Evolutionary conservation across 2,888 invertebrate genomes (phyloP), one percentile per base, ranked within the genome.

Genomic region (Synanthedon tipuliformis): DNA sequence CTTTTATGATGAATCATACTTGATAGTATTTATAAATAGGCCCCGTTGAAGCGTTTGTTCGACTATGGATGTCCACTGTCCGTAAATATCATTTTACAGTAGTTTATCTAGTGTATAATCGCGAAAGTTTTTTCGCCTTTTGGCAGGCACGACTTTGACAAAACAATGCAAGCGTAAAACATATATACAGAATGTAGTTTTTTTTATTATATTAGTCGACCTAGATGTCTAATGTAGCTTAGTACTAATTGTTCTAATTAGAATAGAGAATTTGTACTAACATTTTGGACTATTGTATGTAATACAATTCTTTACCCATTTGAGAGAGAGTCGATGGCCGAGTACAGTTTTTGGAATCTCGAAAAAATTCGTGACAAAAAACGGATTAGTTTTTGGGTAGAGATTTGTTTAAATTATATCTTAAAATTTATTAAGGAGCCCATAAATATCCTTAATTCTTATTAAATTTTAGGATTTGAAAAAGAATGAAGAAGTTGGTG

Each of bases 261-360:
- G 64, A 61, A 58, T 72, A 75, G 70, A 66, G 56, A 66, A 70
- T 65, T 60, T 59, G 61, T 69, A 69, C 67, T 74, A 73, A 75
- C 65, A 58, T 23, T 53, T 45, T 54, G 48, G 51, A 56, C 52
- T 51, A 57, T n/a, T 49, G n/a, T 41, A 12, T 50, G 15, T 27
- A 12, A 48, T 51, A 51, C 55, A 56, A 57, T 56, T 58, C 53
- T 55, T 56, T 57, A 52, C 59, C 55, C 56, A 54, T 50, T 34
- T 8, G 34, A 34, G 34, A 34, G 10, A 10, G 10, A 34, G 10
- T 34, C 1, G 34, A 34, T 10, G 34, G 34, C 8, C 3, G 34
- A 34, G 5, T 34, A 34, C 10, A 34, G 10, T 34, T 34, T 3
- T 34, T 34, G 34, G 34, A 34, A 34, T 34, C 34, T 34, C 34